Base-by-base conservation (phyloP, 2,888 invertebrate species). In the Cosmia trapezina region DNA sequence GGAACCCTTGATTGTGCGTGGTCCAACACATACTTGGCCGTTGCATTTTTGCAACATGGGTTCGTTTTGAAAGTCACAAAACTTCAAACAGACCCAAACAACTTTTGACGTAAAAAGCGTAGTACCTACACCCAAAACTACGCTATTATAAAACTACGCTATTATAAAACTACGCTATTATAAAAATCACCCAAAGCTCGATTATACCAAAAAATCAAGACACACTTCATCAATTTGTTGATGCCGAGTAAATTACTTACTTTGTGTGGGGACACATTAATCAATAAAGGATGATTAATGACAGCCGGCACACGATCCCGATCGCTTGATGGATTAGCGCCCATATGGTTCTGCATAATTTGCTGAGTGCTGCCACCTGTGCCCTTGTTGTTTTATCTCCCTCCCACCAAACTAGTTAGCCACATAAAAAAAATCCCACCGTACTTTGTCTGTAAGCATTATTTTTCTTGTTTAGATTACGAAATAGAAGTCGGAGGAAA, bases 261-360 rank as follows among this genome's bases (percentile, higher is more conserved):
- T 94, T 94, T 94, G 92, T 92, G 90, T 86, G 92, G 91, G 88
- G 93, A 95, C 93, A 94, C 94, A 95, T 95, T 95, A 95, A 96
- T 96, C 96, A 95, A 95, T 96, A 93, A 89, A 90, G 93, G 91
- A 94, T 96, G 95, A 96, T 96, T 95, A 95, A 96, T 96, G 95
- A 89, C 87, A 90, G 92, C 89, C 84, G 87, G 91, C 92, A 87
- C 89, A 90, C 91, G 92, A 93, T 93, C 92, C 88, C 92, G 93
- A 94, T 94, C 92, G 93, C 86, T 92, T 96, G 96, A 96, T 95
- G 95, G 95, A 96, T 95, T 96, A 95, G 94, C 93, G 90, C 89
- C 94, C 96, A 94, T 94, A 94, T 94, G 95, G 92, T 91, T 92
- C 93, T 93, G 95, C 94, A 95, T 95, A 95, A 95, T 95, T 93